These are phyloP conservation scores for Iselma pallidipennis DNA, from an alignment of 2,888 invertebrate species.

Conservation along the genomic window DNA sequence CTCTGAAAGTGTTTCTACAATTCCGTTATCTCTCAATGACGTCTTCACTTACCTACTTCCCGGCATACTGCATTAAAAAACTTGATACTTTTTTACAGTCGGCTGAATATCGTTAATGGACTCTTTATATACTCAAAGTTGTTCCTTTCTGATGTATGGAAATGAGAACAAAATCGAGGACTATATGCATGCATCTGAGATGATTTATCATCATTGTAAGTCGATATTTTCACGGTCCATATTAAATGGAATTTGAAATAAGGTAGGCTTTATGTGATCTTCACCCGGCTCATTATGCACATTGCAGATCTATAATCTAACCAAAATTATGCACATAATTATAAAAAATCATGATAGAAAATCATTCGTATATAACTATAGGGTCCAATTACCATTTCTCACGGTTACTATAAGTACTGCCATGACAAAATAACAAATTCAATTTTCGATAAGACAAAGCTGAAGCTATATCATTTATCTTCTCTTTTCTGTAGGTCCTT, in stretches of 20 bases:
- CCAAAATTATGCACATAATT: slow-evolving; percentile 8
- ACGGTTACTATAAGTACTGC: neutral
- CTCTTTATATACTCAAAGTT: slow-evolving; percentile 47
- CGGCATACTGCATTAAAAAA: slow-evolving; percentile 50
- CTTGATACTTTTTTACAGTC: slow-evolving; percentile 55
- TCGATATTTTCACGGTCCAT: slow-evolving; percentile 36
- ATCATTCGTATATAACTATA: neutral
- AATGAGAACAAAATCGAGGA: slow-evolving; percentile 29
- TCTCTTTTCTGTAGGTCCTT: slow-evolving; percentile 5
- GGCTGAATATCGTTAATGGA: slow-evolving; percentile 55
- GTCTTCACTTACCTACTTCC: slow-evolving; percentile 51
- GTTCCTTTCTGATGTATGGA: slow-evolving; percentile 40
- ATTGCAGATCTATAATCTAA: neutral
- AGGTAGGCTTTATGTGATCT: slow-evolving; percentile 1
- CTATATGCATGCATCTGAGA: slow-evolving; percentile 30
- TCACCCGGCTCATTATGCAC: slow-evolving; percentile 3
- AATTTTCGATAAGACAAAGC: neutral
- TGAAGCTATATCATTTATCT: neutral
- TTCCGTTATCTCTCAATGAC: slow-evolving; percentile 50
- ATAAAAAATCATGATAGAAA: neutral
- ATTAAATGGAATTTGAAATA: slow-evolving; percentile 32
- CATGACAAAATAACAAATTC: neutral
- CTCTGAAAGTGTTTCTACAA: slow-evolving; percentile 42
- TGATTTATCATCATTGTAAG: slow-evolving; percentile 39
- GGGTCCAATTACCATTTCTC: slow-evolving; percentile 1